phyloP scores from a whole-genome alignment of 2,888 invertebrate species.

The Polydrusus cervinus region DNA sequence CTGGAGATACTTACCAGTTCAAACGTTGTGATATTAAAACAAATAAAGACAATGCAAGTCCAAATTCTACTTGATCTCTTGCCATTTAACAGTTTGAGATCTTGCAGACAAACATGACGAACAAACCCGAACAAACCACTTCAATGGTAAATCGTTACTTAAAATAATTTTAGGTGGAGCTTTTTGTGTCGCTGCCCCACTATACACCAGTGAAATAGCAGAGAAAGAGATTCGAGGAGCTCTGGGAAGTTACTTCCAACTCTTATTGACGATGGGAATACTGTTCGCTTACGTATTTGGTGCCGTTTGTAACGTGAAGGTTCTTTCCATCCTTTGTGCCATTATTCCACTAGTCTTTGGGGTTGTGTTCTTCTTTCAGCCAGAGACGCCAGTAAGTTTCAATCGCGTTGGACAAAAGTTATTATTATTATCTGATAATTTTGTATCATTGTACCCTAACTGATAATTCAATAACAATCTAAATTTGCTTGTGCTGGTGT shows the following conservation, averaged over 20 bases:
- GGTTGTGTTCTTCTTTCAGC: constrained; percentile 85
- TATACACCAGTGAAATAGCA: constrained; percentile 90
- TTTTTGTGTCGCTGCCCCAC: constrained; percentile 87
- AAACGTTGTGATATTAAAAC: no score
- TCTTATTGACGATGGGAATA: constrained; percentile 89
- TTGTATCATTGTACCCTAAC: no score
- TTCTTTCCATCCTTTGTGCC: constrained; percentile 79
- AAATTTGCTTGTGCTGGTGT: no score
- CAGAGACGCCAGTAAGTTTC: constrained; percentile 82
- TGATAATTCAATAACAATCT: no score
- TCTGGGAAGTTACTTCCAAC: constrained; percentile 90
- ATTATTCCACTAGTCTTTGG: constrained; percentile 81
- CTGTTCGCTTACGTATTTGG: constrained; percentile 84
- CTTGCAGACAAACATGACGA: no score
- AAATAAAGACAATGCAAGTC: no score
- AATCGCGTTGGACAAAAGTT: not conserved
- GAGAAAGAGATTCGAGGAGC: constrained; percentile 88
- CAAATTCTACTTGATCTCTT: no score
- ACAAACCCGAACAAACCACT: no score
- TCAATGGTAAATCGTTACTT: no score
- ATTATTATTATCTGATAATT: not conserved
- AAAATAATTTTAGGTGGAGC: constrained; percentile 76
- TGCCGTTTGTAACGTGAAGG: constrained; percentile 72
- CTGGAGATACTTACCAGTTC: no score
- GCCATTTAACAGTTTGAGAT: no score